Evolutionary conservation across 37 sponge, comb jelly and placozoan genomes (phyloP).

Genomic region (Spongia lamella): DNA sequence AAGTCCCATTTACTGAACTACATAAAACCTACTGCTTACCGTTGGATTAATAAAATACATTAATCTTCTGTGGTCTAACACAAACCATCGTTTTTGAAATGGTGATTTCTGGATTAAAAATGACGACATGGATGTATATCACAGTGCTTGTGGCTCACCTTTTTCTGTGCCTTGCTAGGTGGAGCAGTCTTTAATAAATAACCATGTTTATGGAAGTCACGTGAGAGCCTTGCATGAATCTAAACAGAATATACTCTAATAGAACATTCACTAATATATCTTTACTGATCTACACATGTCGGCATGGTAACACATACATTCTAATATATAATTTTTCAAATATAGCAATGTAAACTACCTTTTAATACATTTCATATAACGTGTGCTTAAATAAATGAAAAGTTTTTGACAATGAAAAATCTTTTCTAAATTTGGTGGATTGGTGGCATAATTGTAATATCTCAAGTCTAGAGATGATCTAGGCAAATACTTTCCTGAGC

Average conservation of each 20-base stretch:
- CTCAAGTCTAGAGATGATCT: too few species aligned
- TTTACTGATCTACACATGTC: too few species aligned
- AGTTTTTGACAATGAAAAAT: too few species aligned
- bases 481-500: too few species aligned
- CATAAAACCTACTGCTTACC: slow-evolving; percentile 32
- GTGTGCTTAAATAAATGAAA: too few species aligned
- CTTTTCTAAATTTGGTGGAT: too few species aligned
- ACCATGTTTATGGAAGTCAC: slow-evolving; percentile 69
- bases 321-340: too few species aligned
- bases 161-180: neutral
- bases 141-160: neutral
- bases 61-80: slow-evolving; percentile 59
- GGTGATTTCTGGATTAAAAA: slow-evolving; percentile 34
- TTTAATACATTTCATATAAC: too few species aligned
- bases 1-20: neutral
- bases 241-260: neutral
- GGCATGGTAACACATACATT: too few species aligned
- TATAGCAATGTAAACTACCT: too few species aligned
- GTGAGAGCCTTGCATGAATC: slow-evolving; percentile 37
- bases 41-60: slow-evolving; percentile 72
- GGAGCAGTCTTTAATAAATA: slow-evolving; percentile 77
- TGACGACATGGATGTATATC: neutral
- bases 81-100: slow-evolving; percentile 75
- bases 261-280: neutral
- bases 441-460: too few species aligned